Evolutionary conservation across 2,888 invertebrate species (phyloP).

Genomic region (Netelia fuscicornis): DNA sequence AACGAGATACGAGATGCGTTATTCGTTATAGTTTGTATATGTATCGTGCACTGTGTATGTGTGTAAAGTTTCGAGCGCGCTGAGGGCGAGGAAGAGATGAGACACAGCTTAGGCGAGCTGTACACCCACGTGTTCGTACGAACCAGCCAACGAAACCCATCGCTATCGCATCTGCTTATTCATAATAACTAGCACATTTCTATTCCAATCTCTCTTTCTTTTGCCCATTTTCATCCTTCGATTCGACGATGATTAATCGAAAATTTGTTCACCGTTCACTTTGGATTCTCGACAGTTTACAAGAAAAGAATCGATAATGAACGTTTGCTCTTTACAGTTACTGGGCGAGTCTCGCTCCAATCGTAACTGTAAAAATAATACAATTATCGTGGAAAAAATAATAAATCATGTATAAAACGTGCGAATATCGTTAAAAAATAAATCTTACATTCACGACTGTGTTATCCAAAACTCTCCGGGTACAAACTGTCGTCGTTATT

Average conservation of each 20-base stretch:
- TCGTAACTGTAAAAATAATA: neutral
- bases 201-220: conserved; percentile 2
- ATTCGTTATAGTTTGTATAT: conserved; percentile 9
- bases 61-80: conserved; percentile 5
- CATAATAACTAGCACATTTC: conserved; percentile 14
- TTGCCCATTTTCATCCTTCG: neutral
- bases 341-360: no score
- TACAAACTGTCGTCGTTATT: conserved; percentile 12
- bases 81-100: conserved; percentile 12
- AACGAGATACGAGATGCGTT: neutral
- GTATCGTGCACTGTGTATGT: neutral
- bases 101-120: conserved; percentile 15
- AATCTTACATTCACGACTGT: conserved; percentile 54
- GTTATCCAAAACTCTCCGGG: conserved; percentile 49
- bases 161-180: conserved; percentile 16
- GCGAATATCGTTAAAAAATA: neutral
- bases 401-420: neutral
- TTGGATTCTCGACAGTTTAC: neutral
- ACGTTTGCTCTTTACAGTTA: neutral
- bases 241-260: neutral
- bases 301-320: neutral
- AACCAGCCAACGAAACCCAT: conserved; percentile 8
- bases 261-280: neutral
- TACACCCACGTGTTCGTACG: conserved; percentile 49
- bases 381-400: neutral